Evolutionary conservation across 2,888 invertebrate genomes (phyloP).

Genomic region (Rotaria sp.): DNA sequence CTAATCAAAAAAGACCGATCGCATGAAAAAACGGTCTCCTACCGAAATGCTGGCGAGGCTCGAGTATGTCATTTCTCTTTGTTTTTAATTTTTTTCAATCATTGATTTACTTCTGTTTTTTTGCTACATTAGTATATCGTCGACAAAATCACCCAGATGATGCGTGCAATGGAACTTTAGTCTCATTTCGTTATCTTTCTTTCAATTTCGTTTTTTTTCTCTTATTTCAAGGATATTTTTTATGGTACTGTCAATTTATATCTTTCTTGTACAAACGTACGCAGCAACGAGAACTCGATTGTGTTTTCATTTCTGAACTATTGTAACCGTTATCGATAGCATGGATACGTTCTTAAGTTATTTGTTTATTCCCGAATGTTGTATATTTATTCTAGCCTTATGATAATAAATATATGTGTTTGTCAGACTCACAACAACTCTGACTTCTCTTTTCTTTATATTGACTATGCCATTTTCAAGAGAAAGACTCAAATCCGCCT

Average conservation of each 20-base stretch:
- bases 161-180: background rate
- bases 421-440: too few relatives aligned
- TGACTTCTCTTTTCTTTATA: too few relatives aligned
- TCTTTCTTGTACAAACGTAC: background rate
- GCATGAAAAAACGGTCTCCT: background rate
- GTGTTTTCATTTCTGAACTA: background rate
- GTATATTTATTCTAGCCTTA: background rate
- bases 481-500: too few relatives aligned
- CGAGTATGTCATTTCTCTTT: background rate
- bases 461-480: too few relatives aligned
- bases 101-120: background rate
- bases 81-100: too few relatives aligned
- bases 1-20: background rate
- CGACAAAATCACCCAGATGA: background rate
- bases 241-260: background rate
- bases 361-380: background rate
- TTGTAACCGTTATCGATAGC: background rate
- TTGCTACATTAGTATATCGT: background rate
- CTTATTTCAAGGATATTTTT: background rate
- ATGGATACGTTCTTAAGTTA: too few relatives aligned
- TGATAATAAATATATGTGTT: background rate
- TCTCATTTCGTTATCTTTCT: too few relatives aligned
- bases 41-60: background rate
- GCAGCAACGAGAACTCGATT: background rate
- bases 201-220: too few relatives aligned